These are phyloP conservation scores for Heliconius nattereri DNA, from an alignment of 1,140 invertebrate genomes.

Conservation along the genomic window DNA sequence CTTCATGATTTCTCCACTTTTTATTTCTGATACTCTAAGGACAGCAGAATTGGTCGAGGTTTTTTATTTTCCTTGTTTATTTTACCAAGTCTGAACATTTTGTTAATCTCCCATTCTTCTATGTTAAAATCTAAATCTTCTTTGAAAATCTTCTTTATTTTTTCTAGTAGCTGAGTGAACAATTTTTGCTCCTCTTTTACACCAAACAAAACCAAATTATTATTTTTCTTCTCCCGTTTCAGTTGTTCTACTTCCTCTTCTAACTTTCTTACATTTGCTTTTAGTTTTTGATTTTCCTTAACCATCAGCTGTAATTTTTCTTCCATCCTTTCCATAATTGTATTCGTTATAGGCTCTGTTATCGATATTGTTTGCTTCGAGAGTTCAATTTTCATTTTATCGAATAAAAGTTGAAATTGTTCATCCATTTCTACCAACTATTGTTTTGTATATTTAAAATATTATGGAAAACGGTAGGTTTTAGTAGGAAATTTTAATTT, in stretches of 20 bases:
- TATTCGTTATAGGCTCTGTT: conserved; percentile 40
- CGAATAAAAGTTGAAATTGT: conserved; percentile 46
- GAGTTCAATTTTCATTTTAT: conserved; percentile 35
- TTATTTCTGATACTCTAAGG: neutral
- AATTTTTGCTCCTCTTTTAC: conserved; percentile 36
- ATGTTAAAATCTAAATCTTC: conserved; percentile 27
- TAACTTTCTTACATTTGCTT: conserved; percentile 27
- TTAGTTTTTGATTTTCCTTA: conserved; percentile 37
- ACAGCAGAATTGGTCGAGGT: neutral
- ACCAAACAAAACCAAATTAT: conserved; percentile 37
- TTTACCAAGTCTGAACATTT: conserved; percentile 32
- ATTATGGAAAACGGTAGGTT: neutral
- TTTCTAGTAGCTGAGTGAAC: conserved; percentile 26
- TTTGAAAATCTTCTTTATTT: conserved; percentile 33
- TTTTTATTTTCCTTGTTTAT: neutral
- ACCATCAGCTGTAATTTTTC: conserved; percentile 34
- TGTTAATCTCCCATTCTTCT: conserved; percentile 35
- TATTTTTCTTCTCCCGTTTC: conserved; percentile 37
- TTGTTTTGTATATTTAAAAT: neutral
- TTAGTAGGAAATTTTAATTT: neutral
- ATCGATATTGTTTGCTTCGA: conserved; percentile 33
- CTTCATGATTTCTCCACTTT: neutral
- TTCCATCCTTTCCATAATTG: conserved; percentile 39
- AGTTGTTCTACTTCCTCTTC: conserved; percentile 33
- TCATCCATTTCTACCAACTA: conserved; percentile 22